These are phyloP conservation scores for Andrena haemorrhoa DNA, from an alignment of 2,888 invertebrate genomes.

Conservation along the genomic window DNA sequence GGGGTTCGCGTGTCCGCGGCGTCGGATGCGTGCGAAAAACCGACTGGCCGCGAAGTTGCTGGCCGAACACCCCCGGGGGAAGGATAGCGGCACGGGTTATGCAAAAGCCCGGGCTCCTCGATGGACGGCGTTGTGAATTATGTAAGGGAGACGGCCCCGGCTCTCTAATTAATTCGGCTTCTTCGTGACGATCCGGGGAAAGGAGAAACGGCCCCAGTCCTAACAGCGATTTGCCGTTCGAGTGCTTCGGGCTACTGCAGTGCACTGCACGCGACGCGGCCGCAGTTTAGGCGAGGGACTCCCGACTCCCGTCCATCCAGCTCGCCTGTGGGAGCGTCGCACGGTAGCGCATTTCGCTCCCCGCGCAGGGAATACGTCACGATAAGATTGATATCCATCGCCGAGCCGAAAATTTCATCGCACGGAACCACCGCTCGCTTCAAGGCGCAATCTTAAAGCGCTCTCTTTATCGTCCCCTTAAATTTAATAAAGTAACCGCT, in stretches of 20 bases:
- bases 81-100: constrained; percentile 67
- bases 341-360: background rate
- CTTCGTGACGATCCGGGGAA: constrained; percentile 63
- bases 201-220: constrained; percentile 32
- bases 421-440: too few relatives aligned
- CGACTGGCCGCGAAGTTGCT: constrained; percentile 71
- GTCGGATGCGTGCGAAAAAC: constrained; percentile 76
- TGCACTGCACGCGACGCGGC: constrained; percentile 61
- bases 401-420: too few relatives aligned
- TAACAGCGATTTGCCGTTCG: constrained; percentile 64
- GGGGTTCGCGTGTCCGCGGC: constrained; percentile 5
- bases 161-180: constrained; percentile 72
- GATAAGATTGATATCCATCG: too few relatives aligned
- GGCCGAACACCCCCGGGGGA: constrained; percentile 67
- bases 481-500: constrained; percentile 7
- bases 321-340: constrained; percentile 15
- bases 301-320: background rate
- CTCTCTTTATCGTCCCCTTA: too few relatives aligned
- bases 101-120: constrained; percentile 64
- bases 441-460: too few relatives aligned
- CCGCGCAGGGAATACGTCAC: too few relatives aligned
- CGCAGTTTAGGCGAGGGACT: constrained; percentile 16
- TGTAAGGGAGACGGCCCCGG: constrained; percentile 71
- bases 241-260: constrained; percentile 39
- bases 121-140: constrained; percentile 77